phyloP scores from a whole-genome alignment of 2,113 vertebrate species.

The Dromaius novaehollandiae region DNA sequence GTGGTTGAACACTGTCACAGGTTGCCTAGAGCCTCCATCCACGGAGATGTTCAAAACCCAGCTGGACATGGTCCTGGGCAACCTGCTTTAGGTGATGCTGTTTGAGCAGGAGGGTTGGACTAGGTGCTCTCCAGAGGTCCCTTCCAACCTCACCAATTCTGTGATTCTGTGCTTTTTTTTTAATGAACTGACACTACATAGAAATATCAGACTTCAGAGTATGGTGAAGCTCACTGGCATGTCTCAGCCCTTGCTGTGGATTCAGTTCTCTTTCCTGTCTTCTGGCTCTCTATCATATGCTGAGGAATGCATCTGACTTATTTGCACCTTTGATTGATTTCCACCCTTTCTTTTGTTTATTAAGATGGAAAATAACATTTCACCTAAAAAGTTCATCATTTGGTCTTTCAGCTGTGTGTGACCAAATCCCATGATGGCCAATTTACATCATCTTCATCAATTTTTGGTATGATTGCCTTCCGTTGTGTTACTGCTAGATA shows the following conservation, averaged over 20 bases:
- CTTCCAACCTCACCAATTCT: background rate
- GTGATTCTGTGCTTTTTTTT: background rate
- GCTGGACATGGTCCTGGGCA: background rate
- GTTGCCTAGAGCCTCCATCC: background rate
- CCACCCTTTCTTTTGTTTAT: background rate
- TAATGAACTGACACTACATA: background rate
- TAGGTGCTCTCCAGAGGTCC: background rate
- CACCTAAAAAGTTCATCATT: slow-evolving; percentile 20
- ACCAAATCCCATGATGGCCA: background rate
- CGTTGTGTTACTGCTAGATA: background rate
- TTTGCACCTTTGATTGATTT: slow-evolving; percentile 33
- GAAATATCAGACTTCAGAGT: background rate
- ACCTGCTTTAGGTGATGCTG: background rate
- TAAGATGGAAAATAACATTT: slow-evolving; percentile 41
- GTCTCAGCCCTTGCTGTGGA: background rate
- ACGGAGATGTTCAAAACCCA: background rate
- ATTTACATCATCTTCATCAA: background rate
- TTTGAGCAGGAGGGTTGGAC: background rate
- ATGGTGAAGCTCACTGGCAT: background rate
- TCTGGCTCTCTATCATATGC: background rate
- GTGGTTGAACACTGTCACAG: background rate
- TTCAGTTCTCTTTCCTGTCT: background rate
- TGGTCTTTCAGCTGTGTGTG: slow-evolving; percentile 18
- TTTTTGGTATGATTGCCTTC: slow-evolving; percentile 14
- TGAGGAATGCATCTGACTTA: background rate